Base-by-base conservation (phyloP, 1,140 invertebrate genomes). In the Diabrotica undecimpunctata region DNA sequence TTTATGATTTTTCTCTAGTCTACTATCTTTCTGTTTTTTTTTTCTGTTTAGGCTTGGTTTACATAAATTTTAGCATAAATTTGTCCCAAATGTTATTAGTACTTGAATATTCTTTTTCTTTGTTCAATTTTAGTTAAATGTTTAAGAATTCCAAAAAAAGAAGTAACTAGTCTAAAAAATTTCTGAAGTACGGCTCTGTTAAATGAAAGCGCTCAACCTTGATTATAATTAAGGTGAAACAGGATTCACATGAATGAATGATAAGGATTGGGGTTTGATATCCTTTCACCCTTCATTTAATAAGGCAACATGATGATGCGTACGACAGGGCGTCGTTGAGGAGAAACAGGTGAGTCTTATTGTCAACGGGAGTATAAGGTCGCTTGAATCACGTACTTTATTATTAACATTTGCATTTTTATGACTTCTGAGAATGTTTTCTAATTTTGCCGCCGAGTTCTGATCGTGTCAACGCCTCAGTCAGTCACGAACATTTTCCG, bases 191-290 rank as follows among this genome's bases (percentile, higher is more conserved):
- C 25, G 25, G 1, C 25, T 25, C 25, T 25, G 25, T 25, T 25
- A 25, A 25, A 25, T 25, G 25, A 25, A 25, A 25, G 25, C 25
- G 25, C 25, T 25, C 25, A 25, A 25, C 25, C 25, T 59, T 59
- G 37, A 59, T 59, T 59, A 59, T 59, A 59, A 59, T 59, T 41
- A 59, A 59, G 57, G 57, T 38, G 11, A 11, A 41, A 59, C 11
- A 56, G 54, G 54, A 25, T 35, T 56, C 46, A 10, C 46, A 50
- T 53, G 54, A 8, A 55, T 55, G n/a, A 14, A 10, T 8, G 54
- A 55, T 55, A 36, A 55, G 54, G 14, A 55, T 55, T 55, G 14
- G n/a, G 14, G n/a, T 54, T 13, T 14, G 25, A 25, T 25, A 25
- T 25, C 25, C 25, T 14, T 35, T 13, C 14, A 11, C 54, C 0